Conservation (phyloP, 2,888 invertebrate genomes). For the Brenthis ino region DNA sequence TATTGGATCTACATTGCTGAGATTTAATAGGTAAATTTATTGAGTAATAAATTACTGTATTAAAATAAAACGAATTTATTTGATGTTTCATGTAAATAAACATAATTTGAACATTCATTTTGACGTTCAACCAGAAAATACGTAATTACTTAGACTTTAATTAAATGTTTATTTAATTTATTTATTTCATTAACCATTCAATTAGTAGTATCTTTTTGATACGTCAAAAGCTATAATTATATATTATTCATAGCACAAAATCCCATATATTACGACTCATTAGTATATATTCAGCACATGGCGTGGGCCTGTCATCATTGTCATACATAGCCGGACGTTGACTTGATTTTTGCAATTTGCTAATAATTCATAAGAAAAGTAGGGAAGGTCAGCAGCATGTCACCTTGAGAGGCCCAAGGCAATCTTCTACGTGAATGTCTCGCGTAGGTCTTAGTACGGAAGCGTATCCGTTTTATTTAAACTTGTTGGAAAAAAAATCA, state of each 20-base stretch:
- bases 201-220: too few relatives aligned
- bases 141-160: too few relatives aligned
- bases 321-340: slow-evolving; percentile 38
- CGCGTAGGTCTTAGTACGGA: slow-evolving; percentile 35
- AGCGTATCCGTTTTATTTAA: slow-evolving; percentile 30
- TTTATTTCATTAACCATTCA: too few relatives aligned
- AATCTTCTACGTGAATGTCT: slow-evolving; percentile 33
- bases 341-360: slow-evolving; percentile 39
- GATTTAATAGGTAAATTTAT: too few relatives aligned
- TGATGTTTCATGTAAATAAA: too few relatives aligned
- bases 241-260: background rate
- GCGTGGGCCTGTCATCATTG: slow-evolving; percentile 22
- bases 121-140: too few relatives aligned
- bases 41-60: too few relatives aligned
- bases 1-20: too few relatives aligned
- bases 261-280: background rate
- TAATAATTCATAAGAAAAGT: slow-evolving; percentile 39
- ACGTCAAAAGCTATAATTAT: too few relatives aligned
- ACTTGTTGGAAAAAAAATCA: slow-evolving; percentile 27
- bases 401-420: slow-evolving; percentile 41
- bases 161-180: too few relatives aligned
- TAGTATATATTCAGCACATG: slow-evolving; percentile 19
- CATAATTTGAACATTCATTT: too few relatives aligned
- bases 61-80: too few relatives aligned
- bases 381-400: slow-evolving; percentile 38